These are phyloP conservation scores for Lasioglossum calceatum DNA, from an alignment of 2,888 invertebrate genomes.

Conservation along the genomic window DNA sequence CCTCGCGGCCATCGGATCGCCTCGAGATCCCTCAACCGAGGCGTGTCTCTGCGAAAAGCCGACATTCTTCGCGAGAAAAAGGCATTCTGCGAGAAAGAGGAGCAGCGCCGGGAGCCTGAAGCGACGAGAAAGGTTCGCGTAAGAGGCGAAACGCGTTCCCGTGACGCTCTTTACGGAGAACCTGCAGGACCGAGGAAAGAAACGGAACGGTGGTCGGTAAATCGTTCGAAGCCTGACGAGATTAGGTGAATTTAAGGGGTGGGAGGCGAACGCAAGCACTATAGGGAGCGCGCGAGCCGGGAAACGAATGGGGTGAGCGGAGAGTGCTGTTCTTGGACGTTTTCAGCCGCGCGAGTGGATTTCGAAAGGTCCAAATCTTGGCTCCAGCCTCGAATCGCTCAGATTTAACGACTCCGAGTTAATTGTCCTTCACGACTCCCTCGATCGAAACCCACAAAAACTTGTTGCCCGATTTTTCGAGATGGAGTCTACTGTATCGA, in stretches of 20 bases:
- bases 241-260: constrained; percentile 41
- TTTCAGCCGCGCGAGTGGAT: constrained; percentile 5
- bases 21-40: constrained; percentile 14
- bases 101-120: not conserved
- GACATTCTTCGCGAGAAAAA: not conserved
- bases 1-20: constrained; percentile 15
- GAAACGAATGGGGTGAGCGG: constrained; percentile 13
- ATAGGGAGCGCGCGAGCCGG: not conserved
- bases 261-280: constrained; percentile 1
- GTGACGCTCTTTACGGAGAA: not conserved
- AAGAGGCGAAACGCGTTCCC: not conserved
- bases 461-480: not conserved
- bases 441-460: not conserved
- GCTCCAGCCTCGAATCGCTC: constrained; percentile 54
- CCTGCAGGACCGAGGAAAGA: not conserved
- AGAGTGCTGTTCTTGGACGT: constrained; percentile 10
- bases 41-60: not conserved
- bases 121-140: not conserved
- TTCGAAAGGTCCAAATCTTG: constrained; percentile 57
- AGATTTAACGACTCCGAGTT: constrained; percentile 64
- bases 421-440: constrained; percentile 33
- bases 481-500: not conserved
- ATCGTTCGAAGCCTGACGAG: constrained; percentile 22
- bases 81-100: not conserved
- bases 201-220: constrained; percentile 1